These are phyloP conservation scores for Bradypodion ventrale DNA, from an alignment of 2,797 vertebrate genomes.

Conservation along the genomic window DNA sequence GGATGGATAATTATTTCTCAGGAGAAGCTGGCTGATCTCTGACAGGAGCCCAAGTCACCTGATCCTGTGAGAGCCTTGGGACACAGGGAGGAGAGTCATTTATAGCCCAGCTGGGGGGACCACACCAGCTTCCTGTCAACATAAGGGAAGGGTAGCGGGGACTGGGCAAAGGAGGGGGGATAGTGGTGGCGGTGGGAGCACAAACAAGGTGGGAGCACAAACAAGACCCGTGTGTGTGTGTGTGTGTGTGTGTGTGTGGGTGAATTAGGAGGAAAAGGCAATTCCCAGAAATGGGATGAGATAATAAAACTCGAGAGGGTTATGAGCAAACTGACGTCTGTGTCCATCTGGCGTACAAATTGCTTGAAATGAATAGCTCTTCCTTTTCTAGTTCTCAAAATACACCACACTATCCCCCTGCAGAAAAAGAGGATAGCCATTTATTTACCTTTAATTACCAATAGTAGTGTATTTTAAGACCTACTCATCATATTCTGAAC, in stretches of 20 bases:
- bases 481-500: neutral
- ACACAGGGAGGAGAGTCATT: slow-evolving; percentile 25
- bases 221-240: slow-evolving; percentile 7
- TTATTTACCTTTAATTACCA: neutral
- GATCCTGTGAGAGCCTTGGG: slow-evolving; percentile 20
- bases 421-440: too few relatives aligned
- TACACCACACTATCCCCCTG: neutral
- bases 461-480: neutral
- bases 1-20: slow-evolving; percentile 45
- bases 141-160: neutral
- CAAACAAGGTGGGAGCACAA: neutral
- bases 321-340: neutral
- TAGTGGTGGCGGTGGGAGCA: too few relatives aligned
- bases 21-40: slow-evolving; percentile 27
- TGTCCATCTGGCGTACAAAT: neutral
- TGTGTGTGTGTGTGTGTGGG: too few relatives aligned
- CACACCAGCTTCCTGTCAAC: slow-evolving; percentile 25
- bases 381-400: slow-evolving; percentile 8
- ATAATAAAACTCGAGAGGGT: neutral
- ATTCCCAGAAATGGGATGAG: slow-evolving; percentile 10
- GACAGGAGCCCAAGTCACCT: slow-evolving; percentile 26
- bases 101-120: slow-evolving; percentile 25
- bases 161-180: too few relatives aligned
- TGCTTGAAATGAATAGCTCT: neutral
- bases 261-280: slow-evolving; percentile 12